A percentile compares a stretch with the other conserved stretches of the same genome.
These are phyloP conservation scores for Grammomys surdaster DNA, from an alignment of 2,113 vertebrate genomes.

Conservation along the genomic window DNA sequence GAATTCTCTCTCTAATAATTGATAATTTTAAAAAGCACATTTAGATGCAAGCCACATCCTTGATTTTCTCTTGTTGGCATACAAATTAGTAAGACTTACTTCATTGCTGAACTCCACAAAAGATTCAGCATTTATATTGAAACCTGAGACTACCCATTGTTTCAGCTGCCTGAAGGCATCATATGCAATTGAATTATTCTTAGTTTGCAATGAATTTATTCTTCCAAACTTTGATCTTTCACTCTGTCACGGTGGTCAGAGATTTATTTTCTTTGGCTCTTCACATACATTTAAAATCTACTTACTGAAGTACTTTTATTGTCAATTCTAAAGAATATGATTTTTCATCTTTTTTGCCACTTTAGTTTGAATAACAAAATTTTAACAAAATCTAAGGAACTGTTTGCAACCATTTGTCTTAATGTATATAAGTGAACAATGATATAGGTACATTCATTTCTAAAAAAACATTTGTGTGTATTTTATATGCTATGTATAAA, in stretches of 20 bases:
- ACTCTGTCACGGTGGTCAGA: neutral
- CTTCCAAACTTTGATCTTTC: neutral
- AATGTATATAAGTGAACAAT: neutral
- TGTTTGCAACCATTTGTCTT: neutral
- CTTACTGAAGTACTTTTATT: neutral
- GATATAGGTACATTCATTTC: neutral
- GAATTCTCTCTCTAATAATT: slow-evolving; percentile 36
- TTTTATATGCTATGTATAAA: neutral
- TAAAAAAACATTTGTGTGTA: neutral
- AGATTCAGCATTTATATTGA: neutral
- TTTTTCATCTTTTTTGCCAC: neutral
- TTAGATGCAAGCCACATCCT: slow-evolving; percentile 16
- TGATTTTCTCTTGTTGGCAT: slow-evolving; percentile 25
- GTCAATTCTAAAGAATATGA: slow-evolving; percentile 3
- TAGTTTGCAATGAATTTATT: neutral
- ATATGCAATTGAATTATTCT: neutral
- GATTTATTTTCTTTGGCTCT: neutral
- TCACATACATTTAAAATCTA: neutral
- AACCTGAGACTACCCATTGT: neutral
- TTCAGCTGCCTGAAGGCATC: neutral
- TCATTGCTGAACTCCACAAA: neutral
- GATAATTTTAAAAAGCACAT: slow-evolving; percentile 55
- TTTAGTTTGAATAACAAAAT: neutral
- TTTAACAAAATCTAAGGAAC: slow-evolving; percentile 44
- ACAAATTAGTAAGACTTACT: neutral